phyloP scores from a whole-genome alignment of 2,888 invertebrate species.

The Calliopum simillimum region DNA sequence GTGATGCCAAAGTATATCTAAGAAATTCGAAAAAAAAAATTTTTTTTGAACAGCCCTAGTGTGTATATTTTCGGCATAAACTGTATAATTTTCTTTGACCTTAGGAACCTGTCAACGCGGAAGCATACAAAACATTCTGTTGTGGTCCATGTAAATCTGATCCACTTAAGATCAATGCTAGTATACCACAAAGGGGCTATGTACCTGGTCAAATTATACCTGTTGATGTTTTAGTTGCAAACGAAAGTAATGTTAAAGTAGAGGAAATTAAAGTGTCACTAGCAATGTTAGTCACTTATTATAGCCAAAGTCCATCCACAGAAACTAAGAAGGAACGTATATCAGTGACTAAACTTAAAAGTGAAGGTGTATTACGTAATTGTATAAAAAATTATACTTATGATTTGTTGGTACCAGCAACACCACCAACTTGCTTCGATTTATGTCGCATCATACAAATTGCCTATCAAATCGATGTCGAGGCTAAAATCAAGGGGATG shows the following conservation, averaged over 20 bases:
- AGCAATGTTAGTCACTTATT: constrained; percentile 56
- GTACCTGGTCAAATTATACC: constrained; percentile 62
- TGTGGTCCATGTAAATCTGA: constrained; percentile 58
- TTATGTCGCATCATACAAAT: constrained; percentile 60
- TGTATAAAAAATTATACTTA: constrained; percentile 54
- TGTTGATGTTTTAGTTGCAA: constrained; percentile 69
- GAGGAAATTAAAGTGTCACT: constrained; percentile 52
- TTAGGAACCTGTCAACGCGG: constrained; percentile 54
- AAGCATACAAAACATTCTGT: constrained; percentile 54
- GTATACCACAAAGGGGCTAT: constrained; percentile 59
- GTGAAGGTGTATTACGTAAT: constrained; percentile 49
- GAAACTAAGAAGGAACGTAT: constrained; percentile 51
- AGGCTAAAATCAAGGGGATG: constrained; percentile 54
- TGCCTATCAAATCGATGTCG: constrained; percentile 59
- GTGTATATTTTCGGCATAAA: background rate
- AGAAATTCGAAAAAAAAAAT: too few species aligned
- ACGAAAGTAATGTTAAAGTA: constrained; percentile 70
- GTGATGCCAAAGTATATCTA: too few species aligned
- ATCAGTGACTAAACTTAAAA: constrained; percentile 52
- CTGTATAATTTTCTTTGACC: background rate
- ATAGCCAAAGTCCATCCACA: constrained; percentile 48
- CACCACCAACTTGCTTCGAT: constrained; percentile 61
- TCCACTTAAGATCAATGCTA: constrained; percentile 54
- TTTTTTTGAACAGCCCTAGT: too few species aligned
- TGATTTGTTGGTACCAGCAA: constrained; percentile 57